Evolutionary conservation across 2,797 vertebrate genomes (phyloP), one percentile per base, ranked within the genome.

Genomic region (Carapus acus): DNA sequence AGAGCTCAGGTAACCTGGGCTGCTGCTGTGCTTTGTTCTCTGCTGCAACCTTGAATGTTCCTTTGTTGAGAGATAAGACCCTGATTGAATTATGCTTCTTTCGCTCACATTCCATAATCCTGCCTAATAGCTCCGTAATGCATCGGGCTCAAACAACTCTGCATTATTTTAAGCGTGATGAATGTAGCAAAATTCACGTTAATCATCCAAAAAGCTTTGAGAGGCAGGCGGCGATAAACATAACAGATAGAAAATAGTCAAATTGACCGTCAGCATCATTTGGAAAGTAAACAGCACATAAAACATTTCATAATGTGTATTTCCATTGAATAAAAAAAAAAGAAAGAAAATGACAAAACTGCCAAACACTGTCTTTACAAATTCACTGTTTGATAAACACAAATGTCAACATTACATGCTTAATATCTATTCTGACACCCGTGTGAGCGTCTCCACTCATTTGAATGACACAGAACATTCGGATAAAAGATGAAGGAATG

Each of bases 111-210:
- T 51, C 24, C 55, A 41, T 49, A 58, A 43, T 67, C 55, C 45
- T 44, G 8, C 5, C n/a, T 27, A 79, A 71, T 71, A 72, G 66
- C 62, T 72, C 62, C 73, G 61, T 67, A 75, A 75, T 75, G 56
- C 53, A 65, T 49, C 34, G 20, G 37, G 69, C 54, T 27, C 49
- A 67, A 67, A n/a, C 34, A 36, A 36, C 4, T 68, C 69, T 73
- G 77, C 58, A 58, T 43, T 57, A 65, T 29, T 69, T 71, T 75
- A 74, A 62, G 62, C 2, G 6, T 64, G 70, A 74, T 65, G 64
- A 49, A 75, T 70, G 55, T 43, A 8, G 47, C 55, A 44, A 12
- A 43, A 24, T 53, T 71, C 49, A 46, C 42, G 58, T 50, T 64
- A 49, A 27, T 53, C 59, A 57, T 49, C 57, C 47, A 58, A 58